Evolutionary conservation across 2,888 invertebrate genomes (phyloP).

Genomic region (Philaethria dido): DNA sequence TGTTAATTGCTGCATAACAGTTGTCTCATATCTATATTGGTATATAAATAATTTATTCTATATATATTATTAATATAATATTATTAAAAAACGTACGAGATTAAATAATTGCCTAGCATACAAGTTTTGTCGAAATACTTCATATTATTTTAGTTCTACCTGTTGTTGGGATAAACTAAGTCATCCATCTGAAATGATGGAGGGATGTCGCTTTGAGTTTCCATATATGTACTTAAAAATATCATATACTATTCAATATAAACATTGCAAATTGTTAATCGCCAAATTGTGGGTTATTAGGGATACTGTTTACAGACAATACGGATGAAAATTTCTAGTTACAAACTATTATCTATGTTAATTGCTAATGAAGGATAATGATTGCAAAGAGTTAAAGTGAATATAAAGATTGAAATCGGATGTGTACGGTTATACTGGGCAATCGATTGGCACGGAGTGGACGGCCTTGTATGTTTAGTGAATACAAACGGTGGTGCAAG

Average conservation of each 20-base stretch:
- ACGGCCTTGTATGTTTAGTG: slow-evolving; percentile 74
- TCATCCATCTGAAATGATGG: too few relatives aligned
- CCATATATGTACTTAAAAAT: too few relatives aligned
- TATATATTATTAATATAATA: too few relatives aligned
- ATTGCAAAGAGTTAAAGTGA: slow-evolving; percentile 18
- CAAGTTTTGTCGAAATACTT: too few relatives aligned
- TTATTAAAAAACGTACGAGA: too few relatives aligned
- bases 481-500: slow-evolving; percentile 66
- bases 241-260: not conserved
- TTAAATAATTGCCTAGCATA: too few relatives aligned
- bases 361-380: slow-evolving; percentile 3
- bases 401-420: slow-evolving; percentile 57
- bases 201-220: too few relatives aligned
- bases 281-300: not conserved
- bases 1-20: too few relatives aligned
- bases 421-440: slow-evolving; percentile 66
- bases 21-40: too few relatives aligned
- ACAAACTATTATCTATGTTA: slow-evolving; percentile 5
- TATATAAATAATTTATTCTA: too few relatives aligned
- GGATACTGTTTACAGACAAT: not conserved
- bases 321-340: slow-evolving; percentile 13
- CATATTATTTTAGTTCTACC: too few relatives aligned
- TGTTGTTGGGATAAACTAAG: too few relatives aligned
- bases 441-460: slow-evolving; percentile 65
- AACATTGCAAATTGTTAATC: not conserved